Evolutionary conservation across 2,888 invertebrate genomes (phyloP).

Genomic region (Biston stratarius): DNA sequence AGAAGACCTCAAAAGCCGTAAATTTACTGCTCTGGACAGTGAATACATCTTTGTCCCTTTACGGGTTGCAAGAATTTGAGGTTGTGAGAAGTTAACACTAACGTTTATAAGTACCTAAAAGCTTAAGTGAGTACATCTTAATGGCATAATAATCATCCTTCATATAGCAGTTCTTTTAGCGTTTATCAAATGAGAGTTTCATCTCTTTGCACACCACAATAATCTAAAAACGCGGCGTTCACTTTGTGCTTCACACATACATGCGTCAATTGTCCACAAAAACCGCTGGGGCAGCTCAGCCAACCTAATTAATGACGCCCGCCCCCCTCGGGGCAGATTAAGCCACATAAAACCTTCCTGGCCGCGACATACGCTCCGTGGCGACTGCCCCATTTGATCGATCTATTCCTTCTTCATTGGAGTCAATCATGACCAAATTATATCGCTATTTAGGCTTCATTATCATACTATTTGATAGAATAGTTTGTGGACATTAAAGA

Average conservation of each 20-base stretch:
- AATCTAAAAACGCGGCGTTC: slow-evolving; percentile 19
- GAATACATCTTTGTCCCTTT: too few relatives aligned
- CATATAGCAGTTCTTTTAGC: not conserved
- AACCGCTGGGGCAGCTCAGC: slow-evolving; percentile 67
- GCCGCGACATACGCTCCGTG: slow-evolving; percentile 65
- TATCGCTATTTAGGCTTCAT: slow-evolving; percentile 1
- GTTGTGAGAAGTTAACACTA: too few relatives aligned
- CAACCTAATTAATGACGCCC: slow-evolving; percentile 77
- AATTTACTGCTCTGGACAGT: too few relatives aligned
- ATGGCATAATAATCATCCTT: not conserved
- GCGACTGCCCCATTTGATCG: slow-evolving; percentile 48
- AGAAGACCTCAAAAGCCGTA: too few relatives aligned
- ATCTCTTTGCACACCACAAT: slow-evolving; percentile 16
- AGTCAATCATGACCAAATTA: slow-evolving; percentile 50
- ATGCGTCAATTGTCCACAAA: slow-evolving; percentile 76
- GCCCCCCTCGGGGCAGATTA: slow-evolving; percentile 71
- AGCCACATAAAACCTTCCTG: slow-evolving; percentile 78
- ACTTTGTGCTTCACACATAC: slow-evolving; percentile 48
- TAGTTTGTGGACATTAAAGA: not conserved
- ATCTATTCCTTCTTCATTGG: slow-evolving; percentile 62
- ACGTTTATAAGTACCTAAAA: too few relatives aligned
- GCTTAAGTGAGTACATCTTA: too few relatives aligned
- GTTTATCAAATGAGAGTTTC: slow-evolving; percentile 17
- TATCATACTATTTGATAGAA: not conserved
- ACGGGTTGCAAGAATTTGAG: too few relatives aligned